Conservation (phyloP, 2,113 vertebrate species). For the Ammospiza caudacuta region DNA sequence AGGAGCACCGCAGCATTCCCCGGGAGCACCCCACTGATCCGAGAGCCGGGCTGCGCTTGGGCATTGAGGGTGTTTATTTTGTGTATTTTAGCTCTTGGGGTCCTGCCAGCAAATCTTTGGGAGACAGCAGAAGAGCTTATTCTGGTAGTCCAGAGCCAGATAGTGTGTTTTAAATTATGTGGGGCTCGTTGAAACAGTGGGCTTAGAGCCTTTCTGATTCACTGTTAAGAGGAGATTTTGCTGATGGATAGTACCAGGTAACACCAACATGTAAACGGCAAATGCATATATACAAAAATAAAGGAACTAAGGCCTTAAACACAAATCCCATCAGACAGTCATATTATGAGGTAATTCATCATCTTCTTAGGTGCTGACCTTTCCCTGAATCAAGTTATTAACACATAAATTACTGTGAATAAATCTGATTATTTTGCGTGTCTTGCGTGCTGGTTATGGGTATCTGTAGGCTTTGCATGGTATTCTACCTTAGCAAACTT, state of each 20-base stretch:
- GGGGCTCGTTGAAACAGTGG: background rate
- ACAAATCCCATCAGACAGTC: background rate
- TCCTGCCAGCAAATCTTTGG: background rate
- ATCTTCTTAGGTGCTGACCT: background rate
- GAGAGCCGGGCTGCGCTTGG: no score
- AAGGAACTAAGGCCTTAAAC: background rate
- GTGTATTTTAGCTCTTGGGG: accelerated
- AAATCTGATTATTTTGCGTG: background rate
- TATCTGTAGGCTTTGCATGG: background rate
- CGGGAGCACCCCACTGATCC: accelerated
- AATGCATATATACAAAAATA: background rate
- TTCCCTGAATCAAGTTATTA: background rate
- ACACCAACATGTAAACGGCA: background rate
- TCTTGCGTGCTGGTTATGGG: background rate
- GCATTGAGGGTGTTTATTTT: background rate
- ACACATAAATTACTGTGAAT: background rate
- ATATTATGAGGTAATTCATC: background rate
- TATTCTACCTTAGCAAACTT: background rate
- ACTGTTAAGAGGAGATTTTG: background rate
- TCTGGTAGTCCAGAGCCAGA: background rate
- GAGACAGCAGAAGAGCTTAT: background rate
- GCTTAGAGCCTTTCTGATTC: background rate
- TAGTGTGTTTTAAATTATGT: background rate
- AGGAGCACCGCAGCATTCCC: background rate
- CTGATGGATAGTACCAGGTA: background rate